Percentiles rank a stretch among this genome's conserved stretches.
Evolutionary conservation across 1,140 invertebrate genomes (phyloP).

Genomic region (Listronotus oregonensis): DNA sequence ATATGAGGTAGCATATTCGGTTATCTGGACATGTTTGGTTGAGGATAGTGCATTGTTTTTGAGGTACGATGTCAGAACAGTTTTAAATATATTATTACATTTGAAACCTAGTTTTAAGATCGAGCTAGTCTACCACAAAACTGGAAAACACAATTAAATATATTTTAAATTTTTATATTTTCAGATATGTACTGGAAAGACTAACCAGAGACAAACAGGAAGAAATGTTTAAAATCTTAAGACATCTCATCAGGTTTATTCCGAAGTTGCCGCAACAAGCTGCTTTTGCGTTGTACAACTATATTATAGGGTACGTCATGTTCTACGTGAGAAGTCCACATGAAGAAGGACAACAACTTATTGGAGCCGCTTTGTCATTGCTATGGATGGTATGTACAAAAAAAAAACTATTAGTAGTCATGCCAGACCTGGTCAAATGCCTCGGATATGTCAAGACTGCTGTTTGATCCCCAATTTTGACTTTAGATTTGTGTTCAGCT

Average conservation of each 20-base stretch:
- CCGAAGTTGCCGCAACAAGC: constrained; percentile 94
- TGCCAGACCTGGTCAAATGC: too few relatives aligned
- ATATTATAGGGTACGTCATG: constrained; percentile 99
- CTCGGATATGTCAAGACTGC: too few relatives aligned
- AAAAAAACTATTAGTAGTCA: constrained; percentile 30
- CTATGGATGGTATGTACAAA: constrained; percentile 84
- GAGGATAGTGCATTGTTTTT: constrained; percentile 94
- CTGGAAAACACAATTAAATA: too few relatives aligned
- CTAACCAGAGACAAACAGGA: constrained; percentile 95
- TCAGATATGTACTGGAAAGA: constrained; percentile 94
- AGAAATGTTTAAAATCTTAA: constrained; percentile 90
- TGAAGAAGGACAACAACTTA: constrained; percentile 87
- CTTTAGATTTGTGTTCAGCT: too few relatives aligned
- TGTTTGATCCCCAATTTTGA: too few relatives aligned
- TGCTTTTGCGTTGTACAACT: constrained; percentile 98
- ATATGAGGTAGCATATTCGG: constrained; percentile 86
- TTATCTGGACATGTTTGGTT: constrained; percentile 94
- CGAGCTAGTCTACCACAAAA: too few relatives aligned
- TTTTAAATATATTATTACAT: too few relatives aligned
- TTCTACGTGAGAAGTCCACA: constrained; percentile 96
- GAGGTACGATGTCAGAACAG: constrained; percentile 17
- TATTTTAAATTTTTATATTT: constrained; percentile 32
- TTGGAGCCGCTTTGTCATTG: constrained; percentile 91
- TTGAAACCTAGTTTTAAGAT: too few relatives aligned
- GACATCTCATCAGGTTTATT: constrained; percentile 92